Evolutionary conservation across 2,797 vertebrate genomes (phyloP).

Genomic region (Phrynocephalus vlangalii): DNA sequence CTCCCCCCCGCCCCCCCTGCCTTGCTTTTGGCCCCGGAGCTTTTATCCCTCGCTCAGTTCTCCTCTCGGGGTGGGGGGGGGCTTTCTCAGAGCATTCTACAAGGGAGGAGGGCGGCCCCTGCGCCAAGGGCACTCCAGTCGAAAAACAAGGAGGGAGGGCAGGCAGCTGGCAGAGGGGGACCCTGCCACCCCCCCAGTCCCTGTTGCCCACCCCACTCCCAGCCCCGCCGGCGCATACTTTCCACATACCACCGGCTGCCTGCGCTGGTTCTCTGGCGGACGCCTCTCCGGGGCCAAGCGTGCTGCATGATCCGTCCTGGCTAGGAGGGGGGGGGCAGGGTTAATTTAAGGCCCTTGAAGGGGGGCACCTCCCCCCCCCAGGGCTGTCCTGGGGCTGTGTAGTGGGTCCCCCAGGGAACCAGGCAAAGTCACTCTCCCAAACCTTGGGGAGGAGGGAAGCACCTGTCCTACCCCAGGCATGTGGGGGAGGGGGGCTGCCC

Average conservation of each 20-base stretch:
- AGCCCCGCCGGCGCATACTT: not conserved
- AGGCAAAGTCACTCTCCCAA: too few relatives aligned
- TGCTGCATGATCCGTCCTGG: not conserved
- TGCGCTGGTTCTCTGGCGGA: too few relatives aligned
- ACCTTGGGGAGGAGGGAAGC: too few relatives aligned
- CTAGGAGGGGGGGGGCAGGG: not conserved
- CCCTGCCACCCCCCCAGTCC: not conserved
- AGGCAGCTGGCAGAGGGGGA: too few relatives aligned
- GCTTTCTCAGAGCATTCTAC: too few relatives aligned
- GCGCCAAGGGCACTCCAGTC: not conserved
- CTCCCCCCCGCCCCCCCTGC: too few relatives aligned
- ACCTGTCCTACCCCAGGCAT: too few relatives aligned
- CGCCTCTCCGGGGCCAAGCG: not conserved
- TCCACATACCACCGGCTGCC: not conserved
- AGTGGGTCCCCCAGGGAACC: too few relatives aligned
- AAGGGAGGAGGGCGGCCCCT: not conserved
- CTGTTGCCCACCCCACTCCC: not conserved
- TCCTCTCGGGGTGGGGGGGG: too few relatives aligned
- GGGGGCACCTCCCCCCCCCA: not conserved
- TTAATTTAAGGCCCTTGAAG: not conserved
- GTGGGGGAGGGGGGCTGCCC: too few relatives aligned
- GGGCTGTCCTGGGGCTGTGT: not conserved
- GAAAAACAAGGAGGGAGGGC: not conserved
- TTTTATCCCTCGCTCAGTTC: too few relatives aligned
- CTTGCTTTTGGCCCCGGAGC: too few relatives aligned